These are phyloP conservation scores for Camponotus pennsylvanicus DNA, from an alignment of 1,140 invertebrate genomes.

Conservation along the genomic window DNA sequence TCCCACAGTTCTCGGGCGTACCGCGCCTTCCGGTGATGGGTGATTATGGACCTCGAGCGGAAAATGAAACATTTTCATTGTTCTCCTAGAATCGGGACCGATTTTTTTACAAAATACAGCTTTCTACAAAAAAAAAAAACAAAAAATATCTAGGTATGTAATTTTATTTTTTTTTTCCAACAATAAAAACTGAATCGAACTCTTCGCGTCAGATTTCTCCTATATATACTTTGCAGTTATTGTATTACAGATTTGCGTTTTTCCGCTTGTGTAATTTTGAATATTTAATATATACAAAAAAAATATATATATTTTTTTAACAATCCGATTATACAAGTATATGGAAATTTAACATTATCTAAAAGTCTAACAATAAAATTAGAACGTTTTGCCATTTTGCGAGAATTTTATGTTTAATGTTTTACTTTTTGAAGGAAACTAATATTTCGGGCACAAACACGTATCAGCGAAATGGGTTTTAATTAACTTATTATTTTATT, in stretches of 20 bases:
- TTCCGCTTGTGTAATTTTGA: background rate
- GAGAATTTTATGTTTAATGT: background rate
- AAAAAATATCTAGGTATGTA: background rate
- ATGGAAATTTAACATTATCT: no score
- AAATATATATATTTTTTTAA: no score
- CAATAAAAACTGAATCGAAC: background rate
- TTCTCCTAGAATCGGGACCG: background rate
- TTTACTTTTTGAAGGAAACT: background rate
- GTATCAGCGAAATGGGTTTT: no score
- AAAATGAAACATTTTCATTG: slow-evolving; percentile 34
- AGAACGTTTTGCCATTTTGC: background rate
- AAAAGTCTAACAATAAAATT: no score
- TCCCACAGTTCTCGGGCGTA: slow-evolving; percentile 62
- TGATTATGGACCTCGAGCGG: slow-evolving; percentile 53
- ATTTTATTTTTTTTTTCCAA: background rate
- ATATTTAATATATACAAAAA: background rate
- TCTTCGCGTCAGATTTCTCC: background rate
- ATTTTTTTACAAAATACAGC: background rate
- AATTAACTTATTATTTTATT: no score
- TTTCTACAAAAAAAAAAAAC: background rate
- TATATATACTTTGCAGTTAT: background rate
- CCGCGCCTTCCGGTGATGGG: slow-evolving; percentile 42
- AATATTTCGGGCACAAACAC: background rate
- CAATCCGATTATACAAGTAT: no score
- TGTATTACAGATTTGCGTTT: background rate